Evolutionary conservation across 35 echinoderm and acorn worm genomes (phyloP).

Genomic region (Nesometra sesokonis): DNA sequence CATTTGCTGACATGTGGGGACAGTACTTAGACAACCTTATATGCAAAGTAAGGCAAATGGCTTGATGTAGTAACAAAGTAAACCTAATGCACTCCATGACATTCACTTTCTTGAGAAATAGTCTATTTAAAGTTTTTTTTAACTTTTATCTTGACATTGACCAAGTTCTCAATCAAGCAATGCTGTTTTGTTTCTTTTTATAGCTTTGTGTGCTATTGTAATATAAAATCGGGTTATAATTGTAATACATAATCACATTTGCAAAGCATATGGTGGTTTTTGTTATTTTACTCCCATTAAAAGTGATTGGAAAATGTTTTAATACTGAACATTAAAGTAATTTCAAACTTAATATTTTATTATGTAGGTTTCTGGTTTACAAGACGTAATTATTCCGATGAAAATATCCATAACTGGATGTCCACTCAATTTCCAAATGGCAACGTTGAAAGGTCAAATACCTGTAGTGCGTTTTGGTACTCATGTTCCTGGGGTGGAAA

Average conservation of each 20-base stretch:
- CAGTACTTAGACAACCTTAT: slow-evolving; percentile 66
- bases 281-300: not conserved
- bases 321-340: no score
- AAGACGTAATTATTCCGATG: slow-evolving; percentile 50
- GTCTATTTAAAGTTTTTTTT: no score
- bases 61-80: no score
- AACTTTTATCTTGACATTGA: no score
- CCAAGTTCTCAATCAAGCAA: no score
- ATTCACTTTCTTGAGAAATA: no score
- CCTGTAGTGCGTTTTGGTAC: slow-evolving; percentile 89
- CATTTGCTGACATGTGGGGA: slow-evolving; percentile 93
- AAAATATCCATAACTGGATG: slow-evolving; percentile 63
- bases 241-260: not conserved
- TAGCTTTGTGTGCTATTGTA: no score
- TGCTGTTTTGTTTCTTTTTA: no score
- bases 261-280: not conserved
- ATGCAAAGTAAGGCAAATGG: slow-evolving; percentile 45
- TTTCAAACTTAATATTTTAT: not conserved
- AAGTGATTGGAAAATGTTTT: no score
- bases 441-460: slow-evolving; percentile 80
- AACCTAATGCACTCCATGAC: no score
- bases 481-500: slow-evolving; percentile 59
- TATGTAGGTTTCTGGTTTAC: slow-evolving; percentile 40
- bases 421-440: slow-evolving; percentile 92
- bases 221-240: no score